Percentiles rank a stretch among this genome's conserved stretches.
Evolutionary conservation across 2,113 vertebrate genomes (phyloP).

Genomic region (Marmota monax): DNA sequence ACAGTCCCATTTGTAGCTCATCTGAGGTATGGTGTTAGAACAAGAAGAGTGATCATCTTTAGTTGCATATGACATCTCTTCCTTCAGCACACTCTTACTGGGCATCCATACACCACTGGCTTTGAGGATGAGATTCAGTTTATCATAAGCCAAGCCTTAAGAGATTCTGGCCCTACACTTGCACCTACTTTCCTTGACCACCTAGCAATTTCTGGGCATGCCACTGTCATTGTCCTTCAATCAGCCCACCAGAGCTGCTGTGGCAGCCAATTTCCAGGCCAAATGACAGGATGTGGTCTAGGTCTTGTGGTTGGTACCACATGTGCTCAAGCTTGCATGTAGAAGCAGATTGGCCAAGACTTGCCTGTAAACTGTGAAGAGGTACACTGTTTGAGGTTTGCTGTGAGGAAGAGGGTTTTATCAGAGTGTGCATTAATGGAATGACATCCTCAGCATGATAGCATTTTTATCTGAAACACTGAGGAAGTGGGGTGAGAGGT

Average conservation of each 20-base stretch:
- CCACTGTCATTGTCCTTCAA: background rate
- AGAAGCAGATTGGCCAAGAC: background rate
- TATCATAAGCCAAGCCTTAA: background rate
- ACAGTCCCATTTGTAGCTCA: background rate
- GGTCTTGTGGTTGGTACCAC: background rate
- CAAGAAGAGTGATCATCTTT: background rate
- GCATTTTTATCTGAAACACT: background rate
- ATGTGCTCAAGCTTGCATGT: fast-evolving
- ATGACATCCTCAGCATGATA: background rate
- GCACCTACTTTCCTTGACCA: background rate
- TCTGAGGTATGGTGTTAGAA: background rate
- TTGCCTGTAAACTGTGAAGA: background rate
- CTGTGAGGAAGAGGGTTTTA: background rate
- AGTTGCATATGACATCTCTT: background rate
- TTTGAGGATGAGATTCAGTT: conserved; percentile 21
- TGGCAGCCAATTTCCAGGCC: background rate
- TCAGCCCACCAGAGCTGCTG: background rate
- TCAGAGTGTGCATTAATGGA: background rate
- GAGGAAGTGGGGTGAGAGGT: background rate
- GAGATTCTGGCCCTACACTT: background rate
- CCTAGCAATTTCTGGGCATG: background rate
- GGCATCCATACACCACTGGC: background rate
- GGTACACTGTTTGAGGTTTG: background rate
- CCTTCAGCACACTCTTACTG: background rate
- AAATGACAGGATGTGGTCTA: background rate